Conservation (phyloP, 2,888 invertebrate species). For the Eupithecia pulchellata region DNA sequence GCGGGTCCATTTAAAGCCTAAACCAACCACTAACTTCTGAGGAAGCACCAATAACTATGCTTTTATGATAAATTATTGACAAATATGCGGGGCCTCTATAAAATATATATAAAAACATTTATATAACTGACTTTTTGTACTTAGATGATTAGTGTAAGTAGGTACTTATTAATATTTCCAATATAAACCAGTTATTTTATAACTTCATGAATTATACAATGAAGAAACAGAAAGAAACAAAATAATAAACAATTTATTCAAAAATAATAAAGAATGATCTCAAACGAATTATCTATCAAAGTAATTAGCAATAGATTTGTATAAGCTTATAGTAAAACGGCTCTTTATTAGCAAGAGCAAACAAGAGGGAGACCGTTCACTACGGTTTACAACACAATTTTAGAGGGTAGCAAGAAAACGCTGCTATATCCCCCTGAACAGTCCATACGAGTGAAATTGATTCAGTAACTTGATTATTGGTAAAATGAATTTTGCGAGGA, state of each 20-base stretch:
- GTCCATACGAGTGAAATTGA: slow-evolving; percentile 49
- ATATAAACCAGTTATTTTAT: background rate
- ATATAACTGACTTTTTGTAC: background rate
- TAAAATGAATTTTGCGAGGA: slow-evolving; percentile 46
- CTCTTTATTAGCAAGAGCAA: slow-evolving; percentile 26
- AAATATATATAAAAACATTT: background rate
- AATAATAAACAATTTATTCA: background rate
- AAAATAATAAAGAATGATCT: background rate
- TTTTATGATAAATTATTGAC: slow-evolving; percentile 61
- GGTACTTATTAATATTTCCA: background rate
- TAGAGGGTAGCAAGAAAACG: slow-evolving; percentile 37
- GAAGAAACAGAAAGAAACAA: background rate
- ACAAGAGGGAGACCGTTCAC: slow-evolving; percentile 27
- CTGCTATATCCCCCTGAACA: slow-evolving; percentile 39
- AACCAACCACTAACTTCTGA: slow-evolving; percentile 75
- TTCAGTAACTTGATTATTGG: slow-evolving; percentile 50
- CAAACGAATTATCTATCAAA: background rate
- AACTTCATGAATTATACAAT: no score
- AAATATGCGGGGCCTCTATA: slow-evolving; percentile 8
- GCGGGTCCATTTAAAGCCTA: slow-evolving; percentile 79
- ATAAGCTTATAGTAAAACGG: slow-evolving; percentile 15
- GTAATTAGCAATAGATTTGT: background rate
- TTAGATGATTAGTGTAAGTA: background rate
- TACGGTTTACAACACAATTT: slow-evolving; percentile 42
- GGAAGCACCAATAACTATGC: slow-evolving; percentile 68